Percentiles rank a stretch among this genome's conserved stretches.
phyloP scores from a whole-genome alignment of 1,140 invertebrate genomes.

The Zeugodacus cucurbitae region DNA sequence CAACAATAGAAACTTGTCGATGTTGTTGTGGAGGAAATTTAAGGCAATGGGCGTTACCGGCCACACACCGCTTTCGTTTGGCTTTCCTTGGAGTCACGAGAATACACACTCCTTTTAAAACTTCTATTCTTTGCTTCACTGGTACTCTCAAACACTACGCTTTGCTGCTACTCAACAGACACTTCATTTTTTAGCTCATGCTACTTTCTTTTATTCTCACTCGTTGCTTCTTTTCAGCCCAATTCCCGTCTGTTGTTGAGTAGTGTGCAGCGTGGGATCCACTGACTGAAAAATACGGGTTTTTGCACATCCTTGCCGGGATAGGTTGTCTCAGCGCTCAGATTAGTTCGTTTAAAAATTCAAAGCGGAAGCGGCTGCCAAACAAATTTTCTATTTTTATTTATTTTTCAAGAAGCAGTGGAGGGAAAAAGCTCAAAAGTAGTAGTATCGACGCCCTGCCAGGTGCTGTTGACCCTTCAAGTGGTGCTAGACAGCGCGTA shows the following conservation, averaged over 20 bases:
- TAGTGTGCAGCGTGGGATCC: neutral
- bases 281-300: neutral
- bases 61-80: neutral
- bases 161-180: neutral
- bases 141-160: no score
- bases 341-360: slow-evolving; percentile 37
- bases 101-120: neutral
- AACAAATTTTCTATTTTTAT: neutral
- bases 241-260: neutral
- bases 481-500: neutral
- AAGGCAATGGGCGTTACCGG: neutral
- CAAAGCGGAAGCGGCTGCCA: slow-evolving; percentile 4
- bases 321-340: neutral
- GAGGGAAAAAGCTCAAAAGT: neutral
- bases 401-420: neutral
- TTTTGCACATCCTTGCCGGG: neutral
- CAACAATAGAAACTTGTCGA: slow-evolving; percentile 47
- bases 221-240: neutral
- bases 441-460: neutral
- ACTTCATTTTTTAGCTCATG: neutral
- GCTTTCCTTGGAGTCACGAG: neutral
- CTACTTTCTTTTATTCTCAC: neutral
- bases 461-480: slow-evolving; percentile 19
- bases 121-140: neutral
- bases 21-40: neutral